Conservation (phyloP, 2,113 vertebrate genomes). For the Gavialis gangeticus region DNA sequence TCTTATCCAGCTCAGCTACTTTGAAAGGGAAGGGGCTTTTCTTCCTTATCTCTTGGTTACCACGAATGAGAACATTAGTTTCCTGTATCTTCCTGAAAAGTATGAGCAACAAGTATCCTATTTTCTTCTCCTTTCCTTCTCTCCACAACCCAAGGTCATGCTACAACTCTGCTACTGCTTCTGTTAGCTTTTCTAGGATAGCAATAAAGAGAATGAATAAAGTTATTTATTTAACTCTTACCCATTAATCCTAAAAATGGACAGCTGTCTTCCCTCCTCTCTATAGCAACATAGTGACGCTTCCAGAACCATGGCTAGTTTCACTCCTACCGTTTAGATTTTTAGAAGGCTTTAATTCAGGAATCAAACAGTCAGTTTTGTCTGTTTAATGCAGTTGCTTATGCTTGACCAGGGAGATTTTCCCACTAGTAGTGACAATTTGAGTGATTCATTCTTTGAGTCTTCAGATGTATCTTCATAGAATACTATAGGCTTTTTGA, state of each 20-base stretch:
- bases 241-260: conserved; percentile 21
- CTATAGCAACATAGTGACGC: not conserved
- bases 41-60: not conserved
- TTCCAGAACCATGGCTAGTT: not conserved
- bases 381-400: not conserved
- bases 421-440: not conserved
- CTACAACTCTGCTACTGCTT: conserved; percentile 56
- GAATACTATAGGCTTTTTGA: not conserved
- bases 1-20: not conserved
- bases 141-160: conserved; percentile 2
- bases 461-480: not conserved
- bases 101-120: not conserved
- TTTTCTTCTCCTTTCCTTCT: conserved; percentile 29
- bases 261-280: not conserved
- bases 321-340: not conserved
- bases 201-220: conserved; percentile 53
- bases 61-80: not conserved
- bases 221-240: conserved; percentile 57
- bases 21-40: not conserved
- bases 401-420: not conserved
- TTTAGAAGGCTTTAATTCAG: conserved; percentile 29
- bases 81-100: not conserved
- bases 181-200: conserved; percentile 57
- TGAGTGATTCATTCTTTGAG: not conserved
- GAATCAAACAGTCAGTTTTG: not conserved